Evolutionary conservation across 1,140 invertebrate genomes (phyloP), one percentile per base, ranked within the genome.

Genomic region (Orussus abietinus): DNA sequence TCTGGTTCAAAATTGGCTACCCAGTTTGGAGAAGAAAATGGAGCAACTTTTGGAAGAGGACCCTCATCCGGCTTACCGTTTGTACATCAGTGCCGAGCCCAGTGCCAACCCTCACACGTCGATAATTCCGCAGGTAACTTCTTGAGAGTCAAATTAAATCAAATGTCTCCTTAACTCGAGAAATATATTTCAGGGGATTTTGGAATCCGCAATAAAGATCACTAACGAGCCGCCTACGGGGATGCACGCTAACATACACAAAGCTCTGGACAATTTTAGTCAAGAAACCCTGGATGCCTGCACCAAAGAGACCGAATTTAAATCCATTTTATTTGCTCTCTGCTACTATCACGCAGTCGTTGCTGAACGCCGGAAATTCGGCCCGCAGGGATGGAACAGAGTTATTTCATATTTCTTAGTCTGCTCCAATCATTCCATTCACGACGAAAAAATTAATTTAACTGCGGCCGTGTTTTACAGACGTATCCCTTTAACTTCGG

Each of bases 321-420:
- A 96, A 70, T 80, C 86, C 0, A 85, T 97, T 46, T 71, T 97
- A 22, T 98, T 97, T 66, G 79, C 90, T 0, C 75, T 98, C 0
- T 96, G 93, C 60, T 98, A 96, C 63, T 98, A 96, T 72, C 94
- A 98, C 66, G 92, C 93, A 12, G 92, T 94, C 0, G 85, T 97
- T 1, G 87, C 88, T 10, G 92, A 97, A 69, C 75, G 93, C 49
- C 77, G 89, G 13, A 96, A 96, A 72, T 96, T 97, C 69, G 94
- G 92, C 1, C 81, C 93, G 1, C 92, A 96, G 74, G 93, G 93
- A 22, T 96, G 92, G 92, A 97, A 97, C 64, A 80, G 80, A 69
- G 77, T 83, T 50, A 77, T 76, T n/a, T n/a, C n/a, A n/a, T n/a
- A n/a, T n/a, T n/a, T n/a, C n/a, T n/a, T n/a, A 9, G 14, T 7